phyloP scores from a whole-genome alignment of 2,888 invertebrate genomes.

The Parelbella ahira region DNA sequence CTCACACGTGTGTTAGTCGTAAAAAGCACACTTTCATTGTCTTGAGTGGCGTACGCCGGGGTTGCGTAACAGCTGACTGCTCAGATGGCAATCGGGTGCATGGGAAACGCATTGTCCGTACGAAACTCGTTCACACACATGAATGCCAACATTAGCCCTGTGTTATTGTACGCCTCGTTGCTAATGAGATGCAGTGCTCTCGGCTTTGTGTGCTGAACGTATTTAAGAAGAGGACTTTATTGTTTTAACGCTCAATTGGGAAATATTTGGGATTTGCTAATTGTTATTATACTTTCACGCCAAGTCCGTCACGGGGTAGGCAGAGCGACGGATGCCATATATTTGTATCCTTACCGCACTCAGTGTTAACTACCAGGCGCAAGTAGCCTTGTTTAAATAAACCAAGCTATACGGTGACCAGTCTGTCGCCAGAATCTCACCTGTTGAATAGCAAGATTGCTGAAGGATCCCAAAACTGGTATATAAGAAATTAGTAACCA shows the following conservation, averaged over 20 bases:
- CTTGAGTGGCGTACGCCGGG: conserved; percentile 54
- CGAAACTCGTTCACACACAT: conserved; percentile 63
- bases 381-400: no score
- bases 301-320: no score
- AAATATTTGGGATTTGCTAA: no score
- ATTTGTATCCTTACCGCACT: no score
- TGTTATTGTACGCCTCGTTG: conserved; percentile 45
- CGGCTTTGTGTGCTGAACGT: conserved; percentile 20
- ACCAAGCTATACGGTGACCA: no score
- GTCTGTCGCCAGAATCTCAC: no score
- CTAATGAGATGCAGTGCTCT: conserved; percentile 31
- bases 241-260: conserved; percentile 13
- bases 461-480: no score
- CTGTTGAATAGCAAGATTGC: no score
- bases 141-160: conserved; percentile 56
- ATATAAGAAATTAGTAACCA: no score
- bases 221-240: conserved; percentile 6
- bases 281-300: no score
- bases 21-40: conserved; percentile 71
- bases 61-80: conserved; percentile 70
- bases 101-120: conserved; percentile 63
- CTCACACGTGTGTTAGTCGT: conserved; percentile 57
- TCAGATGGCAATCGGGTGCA: conserved; percentile 65
- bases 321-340: no score
- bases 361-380: no score